These are phyloP conservation scores for Scortum barcoo DNA, from an alignment of 2,113 vertebrate genomes.

Conservation along the genomic window DNA sequence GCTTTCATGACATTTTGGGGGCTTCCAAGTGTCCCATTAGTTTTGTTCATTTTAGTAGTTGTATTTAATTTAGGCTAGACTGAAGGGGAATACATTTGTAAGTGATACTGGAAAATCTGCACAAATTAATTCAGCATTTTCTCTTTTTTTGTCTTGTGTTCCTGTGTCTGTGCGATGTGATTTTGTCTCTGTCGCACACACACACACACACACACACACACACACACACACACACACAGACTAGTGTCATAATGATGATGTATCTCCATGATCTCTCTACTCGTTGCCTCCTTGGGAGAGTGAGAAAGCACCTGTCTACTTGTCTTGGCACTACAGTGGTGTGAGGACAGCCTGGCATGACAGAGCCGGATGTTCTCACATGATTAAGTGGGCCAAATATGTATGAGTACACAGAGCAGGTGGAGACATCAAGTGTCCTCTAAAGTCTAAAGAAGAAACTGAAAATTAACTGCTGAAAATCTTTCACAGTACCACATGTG, in stretches of 20 bases:
- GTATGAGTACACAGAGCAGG: slow-evolving; percentile 23
- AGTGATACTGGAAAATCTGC: neutral
- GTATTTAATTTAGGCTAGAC: neutral
- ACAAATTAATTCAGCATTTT: slow-evolving; percentile 7
- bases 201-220: slow-evolving; percentile 9
- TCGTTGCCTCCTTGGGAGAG: slow-evolving; percentile 34
- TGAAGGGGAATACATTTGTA: neutral
- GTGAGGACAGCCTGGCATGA: slow-evolving; percentile 20
- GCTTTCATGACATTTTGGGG: no score
- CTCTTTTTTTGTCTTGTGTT: neutral
- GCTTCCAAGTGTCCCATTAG: neutral
- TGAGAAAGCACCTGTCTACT: slow-evolving; percentile 60
- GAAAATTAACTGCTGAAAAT: no score
- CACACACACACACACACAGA: neutral
- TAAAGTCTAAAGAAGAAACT: slow-evolving; percentile 23
- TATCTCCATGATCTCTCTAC: slow-evolving; percentile 38
- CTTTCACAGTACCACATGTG: no score
- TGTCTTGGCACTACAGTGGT: slow-evolving; percentile 42
- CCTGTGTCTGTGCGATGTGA: neutral
- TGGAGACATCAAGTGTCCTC: slow-evolving; percentile 37
- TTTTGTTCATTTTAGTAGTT: neutral
- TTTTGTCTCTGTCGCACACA: slow-evolving; percentile 5
- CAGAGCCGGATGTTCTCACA: slow-evolving; percentile 30
- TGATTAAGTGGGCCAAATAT: slow-evolving; percentile 50
- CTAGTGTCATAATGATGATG: slow-evolving; percentile 35